phyloP scores from a whole-genome alignment of 2,797 vertebrate genomes.

The Chanos chanos region DNA sequence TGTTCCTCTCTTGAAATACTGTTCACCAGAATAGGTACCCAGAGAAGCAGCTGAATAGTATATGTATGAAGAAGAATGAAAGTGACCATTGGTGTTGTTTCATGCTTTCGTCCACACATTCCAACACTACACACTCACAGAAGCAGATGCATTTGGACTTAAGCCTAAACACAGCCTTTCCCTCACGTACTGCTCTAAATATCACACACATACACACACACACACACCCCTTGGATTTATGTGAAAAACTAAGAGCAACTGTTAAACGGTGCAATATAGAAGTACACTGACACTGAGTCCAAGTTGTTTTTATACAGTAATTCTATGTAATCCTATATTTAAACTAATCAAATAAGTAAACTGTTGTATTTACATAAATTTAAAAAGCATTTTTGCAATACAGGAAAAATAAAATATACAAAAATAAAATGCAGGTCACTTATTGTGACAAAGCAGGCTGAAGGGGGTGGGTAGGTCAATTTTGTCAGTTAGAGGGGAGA shows the following conservation, averaged over 20 bases:
- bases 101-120: constrained; percentile 31
- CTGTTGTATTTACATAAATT: too few species aligned
- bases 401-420: too few species aligned
- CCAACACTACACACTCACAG: constrained; percentile 25
- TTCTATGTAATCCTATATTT: too few species aligned
- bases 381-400: too few species aligned
- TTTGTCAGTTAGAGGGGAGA: constrained; percentile 57
- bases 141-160: constrained; percentile 22
- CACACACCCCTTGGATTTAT: too few species aligned
- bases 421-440: too few species aligned
- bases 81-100: constrained; percentile 29
- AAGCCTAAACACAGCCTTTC: constrained; percentile 32
- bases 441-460: constrained; percentile 41
- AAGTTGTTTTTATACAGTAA: too few species aligned
- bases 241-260: too few species aligned
- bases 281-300: too few species aligned
- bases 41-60: constrained; percentile 26
- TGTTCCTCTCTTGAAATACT: constrained; percentile 36
- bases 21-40: constrained; percentile 35
- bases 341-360: too few species aligned
- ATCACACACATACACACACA: not conserved
- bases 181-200: not conserved
- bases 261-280: too few species aligned
- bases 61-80: constrained; percentile 46
- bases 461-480: constrained; percentile 46